A percentile compares a stretch with the other conserved stretches of the same genome.
phyloP scores from a whole-genome alignment of 2,797 vertebrate species.

The Enteromius anoplus region DNA sequence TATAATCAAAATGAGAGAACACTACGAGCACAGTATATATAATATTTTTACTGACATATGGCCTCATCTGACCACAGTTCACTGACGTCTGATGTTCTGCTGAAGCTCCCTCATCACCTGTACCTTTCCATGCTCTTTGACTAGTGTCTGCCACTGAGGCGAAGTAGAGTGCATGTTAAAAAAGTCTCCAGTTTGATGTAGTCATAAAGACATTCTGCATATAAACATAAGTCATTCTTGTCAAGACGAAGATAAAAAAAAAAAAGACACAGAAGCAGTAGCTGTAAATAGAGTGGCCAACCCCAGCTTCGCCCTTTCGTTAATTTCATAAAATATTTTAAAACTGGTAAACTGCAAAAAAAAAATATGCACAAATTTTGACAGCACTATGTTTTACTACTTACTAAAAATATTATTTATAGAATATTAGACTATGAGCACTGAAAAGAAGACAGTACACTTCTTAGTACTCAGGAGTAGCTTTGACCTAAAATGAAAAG shows the following conservation, averaged over 20 bases:
- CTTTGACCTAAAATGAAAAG: slow-evolving; percentile 4
- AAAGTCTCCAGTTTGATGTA: neutral
- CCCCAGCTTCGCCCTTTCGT: neutral
- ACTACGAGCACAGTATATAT: neutral
- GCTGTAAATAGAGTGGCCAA: neutral
- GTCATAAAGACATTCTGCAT: neutral
- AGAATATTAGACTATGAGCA: neutral
- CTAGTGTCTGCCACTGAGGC: neutral
- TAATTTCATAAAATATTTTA: neutral
- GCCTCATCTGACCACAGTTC: neutral
- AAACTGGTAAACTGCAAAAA: no score
- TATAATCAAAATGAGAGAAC: no score
- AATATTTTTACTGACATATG: neutral
- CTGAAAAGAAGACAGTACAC: neutral
- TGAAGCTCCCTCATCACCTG: neutral
- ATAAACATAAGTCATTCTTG: neutral
- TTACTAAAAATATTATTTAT: neutral
- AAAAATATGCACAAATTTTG: neutral
- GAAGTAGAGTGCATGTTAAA: neutral
- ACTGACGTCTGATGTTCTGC: neutral
- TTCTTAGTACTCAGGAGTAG: neutral
- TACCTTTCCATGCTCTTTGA: neutral
- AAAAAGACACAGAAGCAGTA: neutral
- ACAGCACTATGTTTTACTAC: neutral
- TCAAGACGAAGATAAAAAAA: neutral